Evolutionary conservation across 2,113 vertebrate genomes (phyloP).

Genomic region (Paracanthobrama guichenoti): DNA sequence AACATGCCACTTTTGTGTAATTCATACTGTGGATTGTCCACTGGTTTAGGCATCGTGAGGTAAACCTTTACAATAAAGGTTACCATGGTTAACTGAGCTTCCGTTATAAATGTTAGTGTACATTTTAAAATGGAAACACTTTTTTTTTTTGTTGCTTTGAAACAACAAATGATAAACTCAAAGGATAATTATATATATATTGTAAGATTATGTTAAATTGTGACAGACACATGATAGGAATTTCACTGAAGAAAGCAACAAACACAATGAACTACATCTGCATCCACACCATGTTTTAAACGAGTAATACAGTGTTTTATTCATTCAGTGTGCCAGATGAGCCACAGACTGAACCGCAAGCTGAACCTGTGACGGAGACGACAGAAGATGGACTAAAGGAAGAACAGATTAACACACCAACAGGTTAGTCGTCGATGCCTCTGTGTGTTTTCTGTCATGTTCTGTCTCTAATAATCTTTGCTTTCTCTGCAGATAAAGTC

Average conservation of each 20-base stretch:
- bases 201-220: neutral
- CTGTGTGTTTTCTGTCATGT: neutral
- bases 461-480: neutral
- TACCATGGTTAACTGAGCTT: neutral
- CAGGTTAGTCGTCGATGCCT: slow-evolving; percentile 27
- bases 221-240: neutral
- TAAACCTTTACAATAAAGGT: neutral
- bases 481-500: slow-evolving; percentile 41
- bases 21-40: neutral
- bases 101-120: neutral
- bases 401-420: slow-evolving; percentile 7
- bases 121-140: neutral
- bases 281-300: neutral
- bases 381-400: slow-evolving; percentile 5
- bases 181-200: too few species aligned
- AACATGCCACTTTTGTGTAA: neutral
- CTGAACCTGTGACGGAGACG: neutral
- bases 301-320: neutral
- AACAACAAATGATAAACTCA: too few species aligned
- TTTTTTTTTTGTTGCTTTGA: neutral
- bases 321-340: slow-evolving; percentile 49
- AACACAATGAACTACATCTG: too few species aligned
- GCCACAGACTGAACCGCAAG: neutral
- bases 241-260: too few species aligned
- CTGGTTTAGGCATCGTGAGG: neutral